These are phyloP conservation scores for Dynastes tityus DNA, from an alignment of 2,888 invertebrate genomes.

Conservation along the genomic window DNA sequence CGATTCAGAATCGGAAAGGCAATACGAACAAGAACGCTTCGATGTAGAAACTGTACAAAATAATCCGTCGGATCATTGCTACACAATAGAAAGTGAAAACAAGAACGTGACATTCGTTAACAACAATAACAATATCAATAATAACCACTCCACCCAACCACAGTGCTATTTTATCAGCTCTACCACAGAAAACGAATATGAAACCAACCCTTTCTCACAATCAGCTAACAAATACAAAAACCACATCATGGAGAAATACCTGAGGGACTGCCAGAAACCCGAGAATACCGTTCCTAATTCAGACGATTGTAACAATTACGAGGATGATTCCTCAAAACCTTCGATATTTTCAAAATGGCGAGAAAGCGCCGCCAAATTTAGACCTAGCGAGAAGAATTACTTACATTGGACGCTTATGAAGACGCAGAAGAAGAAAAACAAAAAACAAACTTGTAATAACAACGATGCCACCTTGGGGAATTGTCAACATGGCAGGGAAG, in stretches of 20 bases:
- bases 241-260: constrained; percentile 76
- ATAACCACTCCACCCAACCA: constrained; percentile 49
- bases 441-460: constrained; percentile 53
- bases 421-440: constrained; percentile 64
- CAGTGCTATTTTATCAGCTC: constrained; percentile 70
- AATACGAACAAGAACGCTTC: constrained; percentile 52
- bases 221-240: constrained; percentile 73
- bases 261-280: constrained; percentile 70
- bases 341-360: constrained; percentile 83
- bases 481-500: constrained; percentile 77
- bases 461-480: constrained; percentile 52
- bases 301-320: constrained; percentile 50
- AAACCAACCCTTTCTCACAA: constrained; percentile 65
- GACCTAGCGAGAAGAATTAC: constrained; percentile 81
- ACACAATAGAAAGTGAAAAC: constrained; percentile 58
- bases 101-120: constrained; percentile 51
- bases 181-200: constrained; percentile 66
- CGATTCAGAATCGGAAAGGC: constrained; percentile 53
- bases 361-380: constrained; percentile 83
- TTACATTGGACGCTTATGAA: constrained; percentile 75
- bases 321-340: constrained; percentile 67
- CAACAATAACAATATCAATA: constrained; percentile 55
- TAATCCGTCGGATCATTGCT: constrained; percentile 64
- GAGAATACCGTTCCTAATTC: constrained; percentile 54
- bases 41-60: constrained; percentile 60